Evolutionary conservation across 2,113 vertebrate genomes (phyloP).

Genomic region (Desmodus rotundus): DNA sequence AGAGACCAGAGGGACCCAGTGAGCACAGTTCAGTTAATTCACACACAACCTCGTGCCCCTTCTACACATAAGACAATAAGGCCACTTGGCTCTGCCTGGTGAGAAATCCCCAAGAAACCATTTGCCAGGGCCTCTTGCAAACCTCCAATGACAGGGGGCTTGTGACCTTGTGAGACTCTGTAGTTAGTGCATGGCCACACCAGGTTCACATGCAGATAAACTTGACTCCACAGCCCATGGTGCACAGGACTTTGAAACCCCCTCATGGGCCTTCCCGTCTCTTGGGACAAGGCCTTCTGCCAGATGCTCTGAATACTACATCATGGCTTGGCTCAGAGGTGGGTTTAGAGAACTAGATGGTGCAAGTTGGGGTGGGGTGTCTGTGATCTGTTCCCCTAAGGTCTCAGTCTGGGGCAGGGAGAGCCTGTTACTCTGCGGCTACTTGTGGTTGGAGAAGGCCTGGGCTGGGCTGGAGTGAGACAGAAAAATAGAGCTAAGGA

Average conservation of each 20-base stretch:
- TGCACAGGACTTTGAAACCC: neutral
- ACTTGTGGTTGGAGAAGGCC: neutral
- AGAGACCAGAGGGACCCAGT: neutral
- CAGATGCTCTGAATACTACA: neutral
- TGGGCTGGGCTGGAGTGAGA: neutral
- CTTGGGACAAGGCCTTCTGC: neutral
- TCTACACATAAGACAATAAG: neutral
- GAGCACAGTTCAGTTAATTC: neutral
- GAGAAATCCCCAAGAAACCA: neutral
- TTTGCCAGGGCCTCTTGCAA: neutral
- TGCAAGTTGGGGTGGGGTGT: neutral
- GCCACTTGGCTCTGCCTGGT: neutral
- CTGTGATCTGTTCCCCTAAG: neutral
- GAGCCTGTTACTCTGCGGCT: neutral
- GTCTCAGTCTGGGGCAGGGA: neutral
- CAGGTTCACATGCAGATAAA: neutral
- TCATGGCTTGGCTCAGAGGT: neutral
- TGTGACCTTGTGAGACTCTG: neutral
- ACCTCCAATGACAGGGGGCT: neutral
- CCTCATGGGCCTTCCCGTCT: neutral
- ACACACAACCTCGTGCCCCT: neutral
- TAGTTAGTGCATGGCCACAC: rapidly evolving
- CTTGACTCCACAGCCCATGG: neutral
- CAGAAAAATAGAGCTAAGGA: neutral
- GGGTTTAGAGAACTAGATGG: neutral